A percentile compares a stretch with the other conserved stretches of the same genome.
Evolutionary conservation across 2,113 vertebrate genomes (phyloP).

Genomic region (Echinops telfairi): DNA sequence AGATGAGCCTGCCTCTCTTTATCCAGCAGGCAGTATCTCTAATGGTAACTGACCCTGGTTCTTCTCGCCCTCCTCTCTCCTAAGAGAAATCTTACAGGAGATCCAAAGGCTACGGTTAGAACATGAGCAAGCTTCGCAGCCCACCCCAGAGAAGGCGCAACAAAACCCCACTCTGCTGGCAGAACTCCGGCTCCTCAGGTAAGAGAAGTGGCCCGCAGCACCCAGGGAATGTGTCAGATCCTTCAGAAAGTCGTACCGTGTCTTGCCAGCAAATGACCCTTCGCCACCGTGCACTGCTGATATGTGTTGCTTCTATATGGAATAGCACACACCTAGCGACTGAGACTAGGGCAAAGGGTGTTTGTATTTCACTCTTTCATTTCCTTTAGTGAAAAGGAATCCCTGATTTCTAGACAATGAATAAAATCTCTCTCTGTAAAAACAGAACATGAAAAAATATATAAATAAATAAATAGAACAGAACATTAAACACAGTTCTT

Average conservation of each 20-base stretch:
- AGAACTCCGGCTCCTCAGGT: conserved; percentile 97
- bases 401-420: background rate
- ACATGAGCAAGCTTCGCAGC: conserved; percentile 97
- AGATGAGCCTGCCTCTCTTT: background rate
- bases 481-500: background rate
- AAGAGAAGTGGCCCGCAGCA: background rate
- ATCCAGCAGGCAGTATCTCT: background rate
- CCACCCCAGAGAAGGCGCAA: conserved; percentile 94
- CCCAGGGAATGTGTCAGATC: background rate
- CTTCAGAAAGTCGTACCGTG: fast-evolving
- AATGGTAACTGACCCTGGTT: conserved; percentile 58
- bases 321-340: background rate
- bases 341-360: background rate
- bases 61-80: conserved; percentile 74
- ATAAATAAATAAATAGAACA: no score
- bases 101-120: conserved; percentile 97
- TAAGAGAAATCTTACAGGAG: conserved; percentile 99
- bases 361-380: conserved; percentile 43
- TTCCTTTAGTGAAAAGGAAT: conserved; percentile 21
- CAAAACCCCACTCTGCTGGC: conserved; percentile 98
- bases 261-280: background rate
- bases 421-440: conserved; percentile 32
- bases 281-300: background rate
- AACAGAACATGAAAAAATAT: background rate
- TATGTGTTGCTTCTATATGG: background rate